Evolutionary conservation across 2,113 vertebrate genomes (phyloP).

Genomic region (Daubentonia madagascariensis): DNA sequence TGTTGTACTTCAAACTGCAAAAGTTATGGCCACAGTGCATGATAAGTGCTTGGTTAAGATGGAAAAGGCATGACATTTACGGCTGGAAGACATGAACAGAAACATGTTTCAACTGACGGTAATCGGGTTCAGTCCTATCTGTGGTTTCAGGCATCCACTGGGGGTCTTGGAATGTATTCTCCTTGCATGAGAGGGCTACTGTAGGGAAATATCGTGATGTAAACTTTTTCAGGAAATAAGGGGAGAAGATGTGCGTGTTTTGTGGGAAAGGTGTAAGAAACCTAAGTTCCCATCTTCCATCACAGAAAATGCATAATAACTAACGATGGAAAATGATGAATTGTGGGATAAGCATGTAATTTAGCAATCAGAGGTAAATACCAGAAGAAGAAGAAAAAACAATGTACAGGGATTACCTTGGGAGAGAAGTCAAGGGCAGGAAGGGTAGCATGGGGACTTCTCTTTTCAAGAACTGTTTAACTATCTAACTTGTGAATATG

Average conservation of each 20-base stretch:
- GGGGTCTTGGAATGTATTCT: background rate
- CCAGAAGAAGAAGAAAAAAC: background rate
- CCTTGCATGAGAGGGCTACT: background rate
- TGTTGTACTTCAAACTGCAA: background rate
- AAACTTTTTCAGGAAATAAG: slow-evolving; percentile 17
- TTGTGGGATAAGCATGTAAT: background rate
- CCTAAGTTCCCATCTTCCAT: background rate
- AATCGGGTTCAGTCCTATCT: background rate
- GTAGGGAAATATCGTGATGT: background rate
- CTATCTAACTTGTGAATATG: slow-evolving; percentile 1
- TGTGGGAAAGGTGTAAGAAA: background rate
- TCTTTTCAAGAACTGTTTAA: slow-evolving; percentile 1
- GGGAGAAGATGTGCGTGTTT: background rate
- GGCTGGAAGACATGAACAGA: background rate
- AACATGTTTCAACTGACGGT: background rate
- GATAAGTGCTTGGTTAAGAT: background rate
- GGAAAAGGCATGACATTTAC: background rate
- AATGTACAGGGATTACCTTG: background rate
- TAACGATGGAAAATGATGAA: background rate
- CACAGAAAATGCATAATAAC: background rate
- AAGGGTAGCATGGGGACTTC: background rate
- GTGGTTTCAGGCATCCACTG: background rate
- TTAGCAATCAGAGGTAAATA: background rate
- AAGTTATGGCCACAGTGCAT: background rate
- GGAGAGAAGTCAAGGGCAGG: background rate